Percentiles rank a stretch among this genome's conserved stretches.
phyloP scores from a whole-genome alignment of 64 coral and sea anemone genomes.

The Actinia tenebrosa region DNA sequence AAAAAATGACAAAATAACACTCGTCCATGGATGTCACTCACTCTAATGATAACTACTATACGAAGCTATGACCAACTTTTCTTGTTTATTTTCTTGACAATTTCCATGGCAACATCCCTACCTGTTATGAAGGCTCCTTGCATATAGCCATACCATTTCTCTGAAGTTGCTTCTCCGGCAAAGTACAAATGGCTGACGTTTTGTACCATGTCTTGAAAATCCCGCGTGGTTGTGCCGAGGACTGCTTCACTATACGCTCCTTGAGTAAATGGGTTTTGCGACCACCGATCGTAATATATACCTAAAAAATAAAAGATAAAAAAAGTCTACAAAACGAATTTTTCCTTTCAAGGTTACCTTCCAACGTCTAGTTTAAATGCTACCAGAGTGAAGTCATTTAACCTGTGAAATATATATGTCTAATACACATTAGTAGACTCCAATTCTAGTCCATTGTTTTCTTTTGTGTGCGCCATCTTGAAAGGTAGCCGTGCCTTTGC shows the following conservation, averaged over 20 bases:
- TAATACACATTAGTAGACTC: no score
- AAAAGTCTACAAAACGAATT: background rate
- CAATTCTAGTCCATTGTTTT: no score
- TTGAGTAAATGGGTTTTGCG: conserved; percentile 18
- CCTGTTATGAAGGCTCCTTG: conserved; percentile 44
- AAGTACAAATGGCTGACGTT: conserved; percentile 29
- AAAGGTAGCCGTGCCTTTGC: no score
- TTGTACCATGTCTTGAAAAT: conserved; percentile 5
- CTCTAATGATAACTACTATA: no score
- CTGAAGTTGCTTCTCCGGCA: conserved; percentile 40
- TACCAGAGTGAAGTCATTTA: no score
- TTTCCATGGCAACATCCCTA: background rate
- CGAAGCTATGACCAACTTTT: background rate
- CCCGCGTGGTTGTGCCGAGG: conserved; percentile 1
- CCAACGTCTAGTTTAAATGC: no score
- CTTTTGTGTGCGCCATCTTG: no score
- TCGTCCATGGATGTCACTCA: no score
- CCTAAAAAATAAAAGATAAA: background rate
- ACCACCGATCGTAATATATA: conserved; percentile 45
- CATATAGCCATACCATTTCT: conserved; percentile 41
- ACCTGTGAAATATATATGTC: no score
- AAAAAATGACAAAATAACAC: no score
- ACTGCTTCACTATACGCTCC: conserved; percentile 34
- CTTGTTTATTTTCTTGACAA: background rate
- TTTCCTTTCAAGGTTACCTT: no score